Percentiles rank a stretch among this genome's conserved stretches.
Conservation (phyloP, 2,797 vertebrate genomes). For the Hozukius guyotensis region DNA sequence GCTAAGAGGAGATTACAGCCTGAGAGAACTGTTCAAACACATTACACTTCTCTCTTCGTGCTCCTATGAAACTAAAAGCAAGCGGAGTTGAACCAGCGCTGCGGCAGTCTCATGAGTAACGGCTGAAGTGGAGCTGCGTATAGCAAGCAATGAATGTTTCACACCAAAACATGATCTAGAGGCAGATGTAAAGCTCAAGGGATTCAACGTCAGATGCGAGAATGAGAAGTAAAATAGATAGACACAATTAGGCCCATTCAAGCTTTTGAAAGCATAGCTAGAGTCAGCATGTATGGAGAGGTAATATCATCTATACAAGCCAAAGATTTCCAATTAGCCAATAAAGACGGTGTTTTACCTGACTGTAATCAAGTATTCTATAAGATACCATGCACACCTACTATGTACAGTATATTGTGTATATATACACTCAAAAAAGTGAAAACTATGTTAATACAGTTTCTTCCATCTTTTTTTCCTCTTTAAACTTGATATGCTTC, state of each 20-base stretch:
- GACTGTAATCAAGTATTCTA: not conserved
- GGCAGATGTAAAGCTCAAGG: slow-evolving; percentile 17
- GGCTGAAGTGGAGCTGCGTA: slow-evolving; percentile 34
- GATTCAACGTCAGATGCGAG: not conserved
- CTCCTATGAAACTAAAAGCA: slow-evolving; percentile 64
- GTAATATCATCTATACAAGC: not conserved
- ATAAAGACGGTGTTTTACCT: not conserved
- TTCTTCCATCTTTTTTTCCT: not conserved
- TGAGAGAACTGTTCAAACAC: slow-evolving; percentile 67
- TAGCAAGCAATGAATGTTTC: slow-evolving; percentile 33
- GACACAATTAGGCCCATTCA: not conserved
- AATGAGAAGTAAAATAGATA: not conserved
- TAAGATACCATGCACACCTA: not conserved
- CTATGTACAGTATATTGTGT: not conserved
- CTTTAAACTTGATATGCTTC: slow-evolving; percentile 8
- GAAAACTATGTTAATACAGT: not conserved
- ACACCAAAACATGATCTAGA: slow-evolving; percentile 24
- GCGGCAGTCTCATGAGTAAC: slow-evolving; percentile 42
- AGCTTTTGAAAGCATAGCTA: not conserved
- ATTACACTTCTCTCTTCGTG: slow-evolving; percentile 56
- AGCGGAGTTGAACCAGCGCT: slow-evolving; percentile 40
- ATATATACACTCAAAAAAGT: not conserved
- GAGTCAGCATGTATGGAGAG: not conserved
- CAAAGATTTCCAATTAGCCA: not conserved
- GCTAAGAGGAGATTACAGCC: slow-evolving; percentile 71